Evolutionary conservation across 2,113 vertebrate genomes (phyloP).

Genomic region (Sminthopsis crassicaudata): DNA sequence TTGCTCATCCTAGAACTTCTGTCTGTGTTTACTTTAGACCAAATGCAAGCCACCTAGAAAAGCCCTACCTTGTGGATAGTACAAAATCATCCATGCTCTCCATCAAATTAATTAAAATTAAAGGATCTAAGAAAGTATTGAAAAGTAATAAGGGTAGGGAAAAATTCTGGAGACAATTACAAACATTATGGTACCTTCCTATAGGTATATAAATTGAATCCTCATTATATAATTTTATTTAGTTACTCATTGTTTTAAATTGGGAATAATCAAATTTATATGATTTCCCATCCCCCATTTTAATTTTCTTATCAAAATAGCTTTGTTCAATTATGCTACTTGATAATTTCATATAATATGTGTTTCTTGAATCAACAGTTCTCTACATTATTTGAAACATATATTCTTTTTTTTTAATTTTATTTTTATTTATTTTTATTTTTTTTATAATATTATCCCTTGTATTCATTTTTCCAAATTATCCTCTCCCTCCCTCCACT

Average conservation of each 20-base stretch:
- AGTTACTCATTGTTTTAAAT: conserved; percentile 79
- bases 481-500: too few relatives aligned
- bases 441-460: too few relatives aligned
- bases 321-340: conserved; percentile 70
- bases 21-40: not conserved
- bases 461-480: too few relatives aligned
- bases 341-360: conserved; percentile 73
- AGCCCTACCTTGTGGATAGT: not conserved
- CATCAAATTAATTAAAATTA: conserved; percentile 59
- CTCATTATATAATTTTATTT: conserved; percentile 80
- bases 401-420: too few relatives aligned
- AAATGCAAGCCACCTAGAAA: not conserved
- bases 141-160: conserved; percentile 48
- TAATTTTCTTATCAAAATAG: conserved; percentile 71
- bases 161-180: conserved; percentile 49
- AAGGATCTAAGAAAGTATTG: conserved; percentile 51
- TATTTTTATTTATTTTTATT: too few relatives aligned
- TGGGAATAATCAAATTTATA: conserved; percentile 80
- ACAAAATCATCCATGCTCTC: conserved; percentile 10
- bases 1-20: not conserved
- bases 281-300: conserved; percentile 71
- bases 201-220: conserved; percentile 73
- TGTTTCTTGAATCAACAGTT: conserved; percentile 74
- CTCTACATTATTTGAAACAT: conserved; percentile 61
- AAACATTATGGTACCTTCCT: conserved; percentile 65